phyloP scores from a whole-genome alignment of 1,140 invertebrate genomes.

The Aphelenchoides fujianensis region DNA sequence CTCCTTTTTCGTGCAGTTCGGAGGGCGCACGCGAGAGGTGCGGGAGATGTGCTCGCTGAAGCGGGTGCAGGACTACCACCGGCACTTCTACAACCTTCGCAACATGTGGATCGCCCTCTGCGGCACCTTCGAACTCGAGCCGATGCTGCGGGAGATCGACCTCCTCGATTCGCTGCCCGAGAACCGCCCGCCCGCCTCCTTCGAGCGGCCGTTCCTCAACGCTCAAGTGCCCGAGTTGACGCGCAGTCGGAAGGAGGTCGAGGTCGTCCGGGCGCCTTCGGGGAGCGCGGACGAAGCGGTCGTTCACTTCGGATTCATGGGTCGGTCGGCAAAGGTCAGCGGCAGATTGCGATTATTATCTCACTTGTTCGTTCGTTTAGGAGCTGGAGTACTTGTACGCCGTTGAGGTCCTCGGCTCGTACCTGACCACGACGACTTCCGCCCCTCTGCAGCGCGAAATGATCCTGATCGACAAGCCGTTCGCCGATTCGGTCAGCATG shows the following conservation, averaged over 20 bases:
- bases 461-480: conserved; percentile 78
- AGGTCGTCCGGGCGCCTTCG: conserved; percentile 71
- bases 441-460: conserved; percentile 79
- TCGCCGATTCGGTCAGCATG: conserved; percentile 72
- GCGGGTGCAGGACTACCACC: conserved; percentile 79
- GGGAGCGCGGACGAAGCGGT: conserved; percentile 82
- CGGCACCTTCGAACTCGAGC: conserved; percentile 73
- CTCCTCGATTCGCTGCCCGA: conserved; percentile 59
- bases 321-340: conserved; percentile 68
- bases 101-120: conserved; percentile 80
- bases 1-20: conserved; percentile 64
- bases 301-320: conserved; percentile 76
- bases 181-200: conserved; percentile 70
- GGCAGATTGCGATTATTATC: conserved; percentile 20
- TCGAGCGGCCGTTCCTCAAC: conserved; percentile 45
- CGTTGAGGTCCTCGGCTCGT: conserved; percentile 73
- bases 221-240: conserved; percentile 70
- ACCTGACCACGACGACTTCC: conserved; percentile 78
- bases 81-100: conserved; percentile 81
- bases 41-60: conserved; percentile 75
- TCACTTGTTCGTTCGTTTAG: conserved; percentile 29
- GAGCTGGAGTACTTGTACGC: conserved; percentile 67
- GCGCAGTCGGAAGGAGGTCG: conserved; percentile 64
- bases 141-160: conserved; percentile 13
- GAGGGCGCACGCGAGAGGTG: conserved; percentile 71